Conservation (phyloP, 1,140 invertebrate species). For the Rhopalosiphum padi region DNA sequence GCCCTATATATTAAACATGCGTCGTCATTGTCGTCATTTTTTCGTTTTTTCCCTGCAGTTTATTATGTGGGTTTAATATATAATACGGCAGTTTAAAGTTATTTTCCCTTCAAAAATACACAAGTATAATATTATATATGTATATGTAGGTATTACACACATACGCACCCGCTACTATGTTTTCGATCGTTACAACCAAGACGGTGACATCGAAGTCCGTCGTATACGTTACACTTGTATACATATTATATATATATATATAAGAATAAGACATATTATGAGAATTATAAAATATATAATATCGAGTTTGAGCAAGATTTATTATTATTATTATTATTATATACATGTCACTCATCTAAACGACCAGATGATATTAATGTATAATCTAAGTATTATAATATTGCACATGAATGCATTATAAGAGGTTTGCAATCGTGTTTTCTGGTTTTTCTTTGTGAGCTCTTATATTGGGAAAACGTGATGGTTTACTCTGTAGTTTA, state of each 20-base stretch:
- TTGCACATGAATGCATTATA: not conserved
- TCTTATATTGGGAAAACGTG: not conserved
- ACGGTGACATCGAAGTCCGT: not conserved
- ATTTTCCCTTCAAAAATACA: not conserved
- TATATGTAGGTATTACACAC: not conserved
- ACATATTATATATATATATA: not conserved
- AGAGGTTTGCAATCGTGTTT: not conserved
- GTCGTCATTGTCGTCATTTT: not conserved
- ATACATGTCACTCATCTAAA: not conserved
- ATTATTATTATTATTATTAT: not conserved
- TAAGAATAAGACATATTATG: not conserved
- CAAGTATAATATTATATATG: not conserved
- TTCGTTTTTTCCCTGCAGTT: not conserved
- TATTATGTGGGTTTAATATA: not conserved
- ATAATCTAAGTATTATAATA: not conserved
- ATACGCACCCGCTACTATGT: not conserved
- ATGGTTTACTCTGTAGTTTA: no score
- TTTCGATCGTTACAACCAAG: not conserved
- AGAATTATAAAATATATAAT: not conserved
- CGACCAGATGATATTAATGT: not conserved
- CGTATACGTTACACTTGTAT: not conserved
- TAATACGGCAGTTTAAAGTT: not conserved
- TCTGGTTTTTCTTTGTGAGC: not conserved
- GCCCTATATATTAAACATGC: not conserved
- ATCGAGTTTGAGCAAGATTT: not conserved